Percentiles rank a stretch among this genome's conserved stretches.
phyloP scores from a whole-genome alignment of 2,797 vertebrate species.

The Lophotriccus pileatus region DNA sequence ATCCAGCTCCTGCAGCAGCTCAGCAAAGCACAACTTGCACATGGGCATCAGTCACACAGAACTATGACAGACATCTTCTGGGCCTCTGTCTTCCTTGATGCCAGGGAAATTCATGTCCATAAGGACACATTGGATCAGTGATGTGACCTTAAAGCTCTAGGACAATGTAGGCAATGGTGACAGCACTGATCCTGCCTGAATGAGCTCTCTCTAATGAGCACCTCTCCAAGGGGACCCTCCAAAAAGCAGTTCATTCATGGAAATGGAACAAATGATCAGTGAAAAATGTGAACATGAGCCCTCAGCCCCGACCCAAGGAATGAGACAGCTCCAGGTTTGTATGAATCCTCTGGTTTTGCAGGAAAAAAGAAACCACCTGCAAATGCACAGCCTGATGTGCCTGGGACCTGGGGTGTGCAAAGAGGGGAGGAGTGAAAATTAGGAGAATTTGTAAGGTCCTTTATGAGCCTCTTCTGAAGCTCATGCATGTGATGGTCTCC shows the following conservation, averaged over 20 bases:
- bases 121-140: background rate
- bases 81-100: background rate
- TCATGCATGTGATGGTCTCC: background rate
- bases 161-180: background rate
- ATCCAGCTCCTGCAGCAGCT: background rate
- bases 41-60: background rate
- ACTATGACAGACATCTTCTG: background rate
- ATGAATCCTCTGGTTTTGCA: background rate
- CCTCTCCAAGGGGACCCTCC: background rate
- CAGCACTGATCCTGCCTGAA: background rate
- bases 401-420: background rate
- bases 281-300: background rate
- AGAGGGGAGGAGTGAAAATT: background rate
- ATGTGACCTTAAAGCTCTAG: background rate
- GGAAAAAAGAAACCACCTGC: background rate
- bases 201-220: background rate
- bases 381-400: background rate
- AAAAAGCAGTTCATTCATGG: background rate
- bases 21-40: background rate
- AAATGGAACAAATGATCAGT: background rate
- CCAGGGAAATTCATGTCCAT: background rate
- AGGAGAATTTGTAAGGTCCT: background rate
- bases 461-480: background rate
- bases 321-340: background rate
- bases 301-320: background rate